Base-by-base conservation (phyloP, 2,888 invertebrate genomes). In the Sipha maydis region DNA sequence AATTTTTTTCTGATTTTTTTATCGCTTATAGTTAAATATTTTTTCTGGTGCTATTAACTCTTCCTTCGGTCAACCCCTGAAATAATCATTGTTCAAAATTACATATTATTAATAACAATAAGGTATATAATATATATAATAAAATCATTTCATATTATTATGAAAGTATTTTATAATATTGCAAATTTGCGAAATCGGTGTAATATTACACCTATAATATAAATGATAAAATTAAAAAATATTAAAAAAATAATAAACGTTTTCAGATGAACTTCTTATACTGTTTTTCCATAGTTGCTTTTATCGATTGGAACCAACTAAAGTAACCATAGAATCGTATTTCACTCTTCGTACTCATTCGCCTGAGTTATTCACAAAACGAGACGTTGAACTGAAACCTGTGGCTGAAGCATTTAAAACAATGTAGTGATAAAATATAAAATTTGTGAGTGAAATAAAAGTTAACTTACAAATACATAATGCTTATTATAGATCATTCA, bases 211-310 rank as follows among this genome's bases (percentile, higher is more conserved):
- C 41, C 41, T 41, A 67, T n/a, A 17, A 11, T n/a, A 71, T 71
- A 34, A 34, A 31, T 71, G 11, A 71, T 31, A 28, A 31, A 4
- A 71, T 17, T 71, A 3, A n/a, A 21, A 61, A 3, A 41, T 9
- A 31, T 17, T 71, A 17, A 31, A 28, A 41, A 75, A 84, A 56
- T 77, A 77, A 54, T 21, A n/a, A 69, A 19, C 28, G 14, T 31
- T 90, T 89, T 67, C 89, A 90, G 90, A 90, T 19, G 89, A 89
- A 48, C 73, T 78, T 21, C 67, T 90, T 1, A 34, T 80, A 31
- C 34, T 90, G 21, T 89, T 90, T 85, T 83, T 90, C 38, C 90
- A 90, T 41, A 90, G 90, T 54, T 90, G 90, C 67, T 89, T 89
- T 54, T 90, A 89, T 71, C 86, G 89, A 38, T 78, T 90, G 67